phyloP scores from a whole-genome alignment of 2,113 vertebrate species.

The Anguilla rostrata region DNA sequence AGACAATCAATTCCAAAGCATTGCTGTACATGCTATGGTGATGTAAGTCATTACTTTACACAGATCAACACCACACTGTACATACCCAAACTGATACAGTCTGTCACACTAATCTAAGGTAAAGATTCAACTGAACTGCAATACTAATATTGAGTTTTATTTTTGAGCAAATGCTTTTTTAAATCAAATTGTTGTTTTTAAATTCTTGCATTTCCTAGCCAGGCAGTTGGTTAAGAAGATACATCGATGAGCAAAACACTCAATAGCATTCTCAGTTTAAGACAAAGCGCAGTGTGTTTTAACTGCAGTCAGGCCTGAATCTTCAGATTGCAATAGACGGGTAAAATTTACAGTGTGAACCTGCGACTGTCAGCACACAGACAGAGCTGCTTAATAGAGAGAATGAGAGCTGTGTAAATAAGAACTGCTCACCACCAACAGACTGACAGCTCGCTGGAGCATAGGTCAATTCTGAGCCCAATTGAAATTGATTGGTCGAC shows the following conservation, averaged over 20 bases:
- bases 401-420: slow-evolving; percentile 10
- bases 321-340: background rate
- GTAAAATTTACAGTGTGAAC: background rate
- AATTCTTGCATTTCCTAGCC: too few relatives aligned
- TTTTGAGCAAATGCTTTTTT: too few relatives aligned
- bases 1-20: background rate
- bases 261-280: background rate
- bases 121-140: too few relatives aligned
- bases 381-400: background rate
- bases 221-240: too few relatives aligned
- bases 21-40: background rate
- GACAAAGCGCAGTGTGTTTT: background rate
- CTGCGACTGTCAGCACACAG: background rate
- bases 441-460: background rate
- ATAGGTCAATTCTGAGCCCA: background rate
- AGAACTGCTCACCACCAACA: background rate
- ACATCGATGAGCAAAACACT: too few relatives aligned
- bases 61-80: background rate
- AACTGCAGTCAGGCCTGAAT: background rate
- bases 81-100: background rate
- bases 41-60: background rate
- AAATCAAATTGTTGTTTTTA: too few relatives aligned
- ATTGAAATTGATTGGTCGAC: slow-evolving; percentile 8
- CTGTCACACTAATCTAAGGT: too few relatives aligned
- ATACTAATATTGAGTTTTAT: too few relatives aligned